Conservation (phyloP, 2,888 invertebrate species). For the Aspidiotus destructor region DNA sequence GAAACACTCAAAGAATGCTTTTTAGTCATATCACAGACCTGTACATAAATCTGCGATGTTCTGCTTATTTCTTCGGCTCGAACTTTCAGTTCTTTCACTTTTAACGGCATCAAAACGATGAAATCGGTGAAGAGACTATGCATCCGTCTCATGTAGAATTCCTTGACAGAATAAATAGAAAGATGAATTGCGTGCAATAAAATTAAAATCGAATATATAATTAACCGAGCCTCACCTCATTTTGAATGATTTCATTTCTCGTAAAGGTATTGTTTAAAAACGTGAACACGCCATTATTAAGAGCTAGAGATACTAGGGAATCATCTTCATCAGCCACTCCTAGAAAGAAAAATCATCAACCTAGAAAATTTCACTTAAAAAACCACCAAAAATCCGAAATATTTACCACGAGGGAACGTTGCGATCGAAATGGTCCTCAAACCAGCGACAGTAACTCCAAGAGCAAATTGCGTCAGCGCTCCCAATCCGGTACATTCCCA, state of each 20-base stretch:
- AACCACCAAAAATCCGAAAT: neutral
- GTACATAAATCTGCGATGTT: conserved; percentile 60
- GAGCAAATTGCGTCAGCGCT: conserved; percentile 58
- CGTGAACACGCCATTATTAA: conserved; percentile 67
- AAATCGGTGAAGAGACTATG: conserved; percentile 85
- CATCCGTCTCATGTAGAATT: conserved; percentile 71
- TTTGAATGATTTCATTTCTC: conserved; percentile 56
- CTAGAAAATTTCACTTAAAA: neutral
- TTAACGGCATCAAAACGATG: conserved; percentile 83
- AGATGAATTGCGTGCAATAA: neutral
- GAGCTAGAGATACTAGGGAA: conserved; percentile 59
- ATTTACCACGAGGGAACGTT: conserved; percentile 22
- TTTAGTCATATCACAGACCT: conserved; percentile 36
- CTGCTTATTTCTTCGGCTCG: conserved; percentile 82
- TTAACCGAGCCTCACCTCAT: conserved; percentile 44
- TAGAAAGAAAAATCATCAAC: conserved; percentile 31
- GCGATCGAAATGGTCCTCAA: conserved; percentile 42
- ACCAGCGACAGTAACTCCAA: conserved; percentile 58
- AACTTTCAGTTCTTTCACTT: conserved; percentile 70
- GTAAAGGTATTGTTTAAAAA: conserved; percentile 65
- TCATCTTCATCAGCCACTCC: conserved; percentile 67
- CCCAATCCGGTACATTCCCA: conserved; percentile 51
- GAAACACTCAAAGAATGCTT: neutral
- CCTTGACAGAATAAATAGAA: conserved; percentile 42
- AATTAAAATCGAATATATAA: neutral